A percentile compares a stretch with the other conserved stretches of the same genome.
These are phyloP conservation scores for Sylvietta virens DNA, from an alignment of 2,113 vertebrate genomes.

Conservation along the genomic window DNA sequence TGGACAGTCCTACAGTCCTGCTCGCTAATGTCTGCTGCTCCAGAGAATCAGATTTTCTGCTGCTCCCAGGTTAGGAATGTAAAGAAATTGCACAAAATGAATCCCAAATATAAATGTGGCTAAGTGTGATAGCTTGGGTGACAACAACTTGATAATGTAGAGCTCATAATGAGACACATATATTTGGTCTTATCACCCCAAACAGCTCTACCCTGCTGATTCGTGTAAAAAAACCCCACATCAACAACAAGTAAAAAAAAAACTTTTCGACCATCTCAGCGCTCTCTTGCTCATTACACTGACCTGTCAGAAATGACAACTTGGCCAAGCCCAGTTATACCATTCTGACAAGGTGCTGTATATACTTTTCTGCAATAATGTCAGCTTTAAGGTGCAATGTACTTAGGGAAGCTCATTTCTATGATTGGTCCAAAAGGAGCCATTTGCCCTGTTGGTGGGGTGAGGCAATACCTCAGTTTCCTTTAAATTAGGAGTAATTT, in stretches of 20 bases:
- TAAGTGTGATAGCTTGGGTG: conserved; percentile 49
- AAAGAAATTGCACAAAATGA: conserved; percentile 25
- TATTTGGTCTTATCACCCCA: conserved; percentile 64
- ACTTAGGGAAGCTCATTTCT: conserved; percentile 69
- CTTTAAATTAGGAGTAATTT: conserved; percentile 65
- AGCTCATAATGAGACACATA: conserved; percentile 67
- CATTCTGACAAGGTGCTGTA: conserved; percentile 75
- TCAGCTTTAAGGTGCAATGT: conserved; percentile 68
- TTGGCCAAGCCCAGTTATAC: conserved; percentile 72
- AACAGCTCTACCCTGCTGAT: conserved; percentile 75
- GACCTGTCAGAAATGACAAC: conserved; percentile 80
- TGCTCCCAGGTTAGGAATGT: not conserved
- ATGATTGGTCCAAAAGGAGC: conserved; percentile 61
- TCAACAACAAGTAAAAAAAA: conserved; percentile 11
- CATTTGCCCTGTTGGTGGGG: conserved; percentile 44
- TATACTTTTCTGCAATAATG: conserved; percentile 70
- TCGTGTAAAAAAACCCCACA: not conserved
- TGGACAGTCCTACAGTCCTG: not conserved
- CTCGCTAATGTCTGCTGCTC: not conserved
- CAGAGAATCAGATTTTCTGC: conserved; percentile 12
- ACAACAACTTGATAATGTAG: conserved; percentile 61
- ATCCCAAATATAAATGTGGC: conserved; percentile 51
- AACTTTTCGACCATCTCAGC: conserved; percentile 72
- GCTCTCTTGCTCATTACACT: conserved; percentile 75
- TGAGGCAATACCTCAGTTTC: conserved; percentile 41